A percentile compares a stretch with the other conserved stretches of the same genome.
phyloP scores from a whole-genome alignment of 2,113 vertebrate genomes.

The Sinocyclocheilus maitianheensis region DNA sequence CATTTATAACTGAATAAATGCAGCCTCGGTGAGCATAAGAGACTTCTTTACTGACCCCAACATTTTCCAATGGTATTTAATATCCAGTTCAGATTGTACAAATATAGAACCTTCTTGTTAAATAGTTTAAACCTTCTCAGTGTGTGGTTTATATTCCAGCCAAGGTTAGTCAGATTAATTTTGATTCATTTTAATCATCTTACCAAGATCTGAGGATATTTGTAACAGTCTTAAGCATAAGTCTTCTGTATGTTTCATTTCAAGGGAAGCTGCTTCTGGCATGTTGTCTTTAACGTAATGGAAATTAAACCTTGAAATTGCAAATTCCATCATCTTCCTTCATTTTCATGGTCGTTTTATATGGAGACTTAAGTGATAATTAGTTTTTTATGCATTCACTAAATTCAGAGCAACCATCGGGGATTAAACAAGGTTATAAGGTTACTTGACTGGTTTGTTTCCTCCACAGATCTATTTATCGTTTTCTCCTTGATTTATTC shows the following conservation, averaged over 20 bases:
- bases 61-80: background rate
- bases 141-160: background rate
- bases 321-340: background rate
- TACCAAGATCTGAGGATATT: background rate
- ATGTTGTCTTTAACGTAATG: background rate
- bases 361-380: background rate
- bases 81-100: background rate
- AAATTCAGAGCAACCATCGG: background rate
- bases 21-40: background rate
- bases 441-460: background rate
- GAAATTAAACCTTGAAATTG: background rate
- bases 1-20: background rate
- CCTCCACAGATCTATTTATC: background rate
- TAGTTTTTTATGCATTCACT: constrained; percentile 10
- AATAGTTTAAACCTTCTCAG: background rate
- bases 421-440: constrained; percentile 4
- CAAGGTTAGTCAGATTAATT: background rate
- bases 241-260: background rate
- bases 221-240: background rate
- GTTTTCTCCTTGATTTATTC: constrained; percentile 16
- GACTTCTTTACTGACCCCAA: background rate
- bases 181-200: background rate
- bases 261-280: constrained; percentile 2
- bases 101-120: background rate
- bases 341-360: background rate